Evolutionary conservation across 2,797 vertebrate species (phyloP).

Genomic region (Sandelia bainsii): DNA sequence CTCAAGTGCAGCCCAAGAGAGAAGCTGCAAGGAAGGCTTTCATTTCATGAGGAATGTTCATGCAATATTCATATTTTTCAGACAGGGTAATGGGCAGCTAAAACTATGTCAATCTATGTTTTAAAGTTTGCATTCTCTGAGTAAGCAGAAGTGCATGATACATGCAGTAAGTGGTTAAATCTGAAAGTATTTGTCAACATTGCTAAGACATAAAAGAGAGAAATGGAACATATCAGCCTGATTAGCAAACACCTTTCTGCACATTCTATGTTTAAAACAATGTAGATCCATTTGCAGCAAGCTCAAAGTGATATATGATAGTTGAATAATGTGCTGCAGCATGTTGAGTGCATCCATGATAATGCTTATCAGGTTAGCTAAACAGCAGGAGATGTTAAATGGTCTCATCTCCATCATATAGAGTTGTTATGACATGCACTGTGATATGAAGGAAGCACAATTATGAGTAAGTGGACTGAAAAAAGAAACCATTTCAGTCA

Average conservation of each 20-base stretch:
- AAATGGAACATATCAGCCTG: not conserved
- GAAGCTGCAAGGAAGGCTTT: slow-evolving; percentile 31
- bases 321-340: not conserved
- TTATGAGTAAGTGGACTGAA: slow-evolving; percentile 11
- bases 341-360: not conserved
- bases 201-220: not conserved
- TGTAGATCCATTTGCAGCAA: not conserved
- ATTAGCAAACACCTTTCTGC: not conserved
- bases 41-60: slow-evolving; percentile 44
- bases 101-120: slow-evolving; percentile 23
- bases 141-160: not conserved
- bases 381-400: not conserved
- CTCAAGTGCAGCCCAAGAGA: slow-evolving; percentile 4
- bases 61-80: slow-evolving; percentile 67
- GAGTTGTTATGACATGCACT: not conserved
- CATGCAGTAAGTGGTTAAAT: not conserved
- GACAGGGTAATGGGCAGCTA: slow-evolving; percentile 38
- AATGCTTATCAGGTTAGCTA: not conserved
- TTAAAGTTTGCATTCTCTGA: slow-evolving; percentile 17
- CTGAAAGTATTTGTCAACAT: not conserved
- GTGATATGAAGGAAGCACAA: slow-evolving; percentile 7
- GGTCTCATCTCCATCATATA: not conserved
- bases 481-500: slow-evolving; percentile 11
- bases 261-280: not conserved
- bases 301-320: not conserved